A percentile compares a stretch with the other conserved stretches of the same genome.
Evolutionary conservation across 2,113 vertebrate species (phyloP).

Genomic region (Empidonax alnorum): DNA sequence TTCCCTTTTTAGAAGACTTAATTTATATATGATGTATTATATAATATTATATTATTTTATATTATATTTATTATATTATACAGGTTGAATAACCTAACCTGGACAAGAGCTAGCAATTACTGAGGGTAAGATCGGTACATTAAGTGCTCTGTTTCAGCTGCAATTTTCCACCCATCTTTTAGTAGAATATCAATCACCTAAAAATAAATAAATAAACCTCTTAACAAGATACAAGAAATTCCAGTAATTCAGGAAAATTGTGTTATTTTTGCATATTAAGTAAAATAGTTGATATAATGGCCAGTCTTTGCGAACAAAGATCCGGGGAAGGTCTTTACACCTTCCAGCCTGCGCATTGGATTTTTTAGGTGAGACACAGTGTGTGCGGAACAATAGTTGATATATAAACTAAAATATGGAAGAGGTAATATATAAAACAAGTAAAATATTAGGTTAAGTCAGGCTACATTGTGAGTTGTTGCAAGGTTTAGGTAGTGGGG

Average conservation of each 20-base stretch:
- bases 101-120: neutral
- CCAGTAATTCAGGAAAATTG: neutral
- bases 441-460: neutral
- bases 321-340: no score
- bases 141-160: neutral
- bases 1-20: neutral
- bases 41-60: neutral
- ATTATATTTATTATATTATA: neutral
- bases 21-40: neutral
- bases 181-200: neutral
- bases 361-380: no score
- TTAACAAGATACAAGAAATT: neutral
- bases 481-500: neutral
- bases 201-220: neutral
- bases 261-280: neutral
- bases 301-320: no score
- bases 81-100: neutral
- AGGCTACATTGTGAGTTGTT: neutral
- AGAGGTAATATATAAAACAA: neutral
- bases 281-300: neutral
- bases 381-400: neutral
- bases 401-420: neutral
- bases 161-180: neutral
- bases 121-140: neutral
- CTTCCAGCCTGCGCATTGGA: no score